Base-by-base conservation (phyloP, 1,140 invertebrate species). In the Cardiocondyla obscurior region DNA sequence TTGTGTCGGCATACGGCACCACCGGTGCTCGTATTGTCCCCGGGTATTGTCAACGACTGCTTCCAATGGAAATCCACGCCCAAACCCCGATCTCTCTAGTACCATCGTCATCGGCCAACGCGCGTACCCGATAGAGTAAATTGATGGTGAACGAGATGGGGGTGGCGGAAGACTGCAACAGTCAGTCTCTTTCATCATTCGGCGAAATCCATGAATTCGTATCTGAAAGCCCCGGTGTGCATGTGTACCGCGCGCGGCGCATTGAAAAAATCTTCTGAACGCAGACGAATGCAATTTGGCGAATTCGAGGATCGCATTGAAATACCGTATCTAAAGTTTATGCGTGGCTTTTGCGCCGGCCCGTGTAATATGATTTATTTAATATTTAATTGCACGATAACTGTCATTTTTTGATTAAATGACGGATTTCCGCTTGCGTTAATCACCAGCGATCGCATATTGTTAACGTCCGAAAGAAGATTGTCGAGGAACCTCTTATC, bases 21-120 rank as follows among this genome's bases (percentile, higher is more conserved):
- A 64, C 46, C 62, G 64, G 69, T 65, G 25, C 70, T 44, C 58
- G 77, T 83, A 91, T 90, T 90, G 89, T 90, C 72, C 72, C 81
- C 22, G 28, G 76, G 49, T 76, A 89, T 90, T 90, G 84, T 90
- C 82, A 82, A 36, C 76, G 82, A 76, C 73, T 79, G 72, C 85
- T 81, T 83, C 42, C 69, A 39, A 46, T 84, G 74, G 79, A 74
- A 87, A 81, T 53, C 60, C 73, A 86, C 70, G 58, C 57, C 64
- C 57, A 42, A 55, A 64, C 65, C 22, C 39, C 57, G 67, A 84
- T 85, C 58, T 86, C 76, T 73, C 74, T 73, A 58, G 44, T 62
- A 62, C 62, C 58, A 57, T 57, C 73, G 60, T 84, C 72, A 57
- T 55, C 51, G 84, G 82, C 76, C 81, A 81, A 70, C 67, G 53